Evolutionary conservation across 2,113 vertebrate genomes (phyloP).

Genomic region (Leptobrachium ailaonicum): DNA sequence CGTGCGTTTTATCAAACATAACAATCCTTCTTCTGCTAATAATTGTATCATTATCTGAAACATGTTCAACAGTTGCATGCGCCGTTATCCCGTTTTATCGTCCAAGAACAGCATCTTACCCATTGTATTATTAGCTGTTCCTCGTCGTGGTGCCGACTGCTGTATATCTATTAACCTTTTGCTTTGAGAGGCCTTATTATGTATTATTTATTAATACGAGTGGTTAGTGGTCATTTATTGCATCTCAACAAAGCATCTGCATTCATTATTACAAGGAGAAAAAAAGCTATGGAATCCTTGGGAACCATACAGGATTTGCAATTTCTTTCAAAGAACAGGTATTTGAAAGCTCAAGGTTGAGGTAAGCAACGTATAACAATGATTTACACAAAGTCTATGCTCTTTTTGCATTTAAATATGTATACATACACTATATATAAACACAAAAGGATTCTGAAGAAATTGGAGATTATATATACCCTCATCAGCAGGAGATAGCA

Average conservation of each 20-base stretch:
- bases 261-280: neutral
- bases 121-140: neutral
- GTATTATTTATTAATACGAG: neutral
- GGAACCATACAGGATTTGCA: neutral
- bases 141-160: neutral
- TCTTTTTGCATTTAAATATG: neutral
- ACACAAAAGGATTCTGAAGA: too few relatives aligned
- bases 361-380: neutral
- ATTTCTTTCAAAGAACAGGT: neutral
- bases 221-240: neutral
- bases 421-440: too few relatives aligned
- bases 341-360: neutral
- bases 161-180: slow-evolving; percentile 3
- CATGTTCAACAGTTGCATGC: too few relatives aligned
- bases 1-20: too few relatives aligned
- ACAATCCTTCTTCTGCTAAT: too few relatives aligned
- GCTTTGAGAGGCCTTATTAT: neutral
- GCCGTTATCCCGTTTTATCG: neutral
- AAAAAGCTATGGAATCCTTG: too few relatives aligned
- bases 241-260: neutral
- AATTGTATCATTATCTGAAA: too few relatives aligned
- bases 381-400: neutral
- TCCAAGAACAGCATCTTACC: neutral
- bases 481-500: too few relatives aligned
- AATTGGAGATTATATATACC: too few relatives aligned